These are phyloP conservation scores for Conus canariensis DNA, from an alignment of 2,888 invertebrate species.

Conservation along the genomic window DNA sequence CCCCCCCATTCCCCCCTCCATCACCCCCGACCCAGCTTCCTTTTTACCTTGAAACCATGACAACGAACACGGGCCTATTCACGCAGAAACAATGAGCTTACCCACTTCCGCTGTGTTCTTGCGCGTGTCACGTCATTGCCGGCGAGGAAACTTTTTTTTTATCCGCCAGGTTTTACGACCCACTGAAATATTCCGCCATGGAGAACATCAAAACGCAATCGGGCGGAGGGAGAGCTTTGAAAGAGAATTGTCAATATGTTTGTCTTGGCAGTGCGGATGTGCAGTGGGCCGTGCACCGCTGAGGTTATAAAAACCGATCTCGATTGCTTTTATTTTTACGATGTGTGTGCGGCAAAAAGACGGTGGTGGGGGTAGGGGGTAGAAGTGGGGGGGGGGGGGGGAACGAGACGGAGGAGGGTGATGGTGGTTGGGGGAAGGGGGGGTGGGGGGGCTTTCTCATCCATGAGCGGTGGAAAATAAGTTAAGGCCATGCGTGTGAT, in stretches of 20 bases:
- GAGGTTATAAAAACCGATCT: too few species aligned
- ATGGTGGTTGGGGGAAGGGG: background rate
- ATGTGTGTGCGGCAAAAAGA: too few species aligned
- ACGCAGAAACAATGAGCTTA: background rate
- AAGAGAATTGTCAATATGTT: background rate
- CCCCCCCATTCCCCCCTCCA: background rate
- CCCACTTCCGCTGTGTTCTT: background rate
- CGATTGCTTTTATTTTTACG: too few species aligned
- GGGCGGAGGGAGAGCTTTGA: background rate
- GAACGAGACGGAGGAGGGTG: background rate
- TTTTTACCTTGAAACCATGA: background rate
- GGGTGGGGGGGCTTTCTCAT: too few species aligned
- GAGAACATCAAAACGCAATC: background rate
- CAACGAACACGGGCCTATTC: background rate
- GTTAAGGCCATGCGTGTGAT: too few species aligned
- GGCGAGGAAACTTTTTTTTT: background rate
- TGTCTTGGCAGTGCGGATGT: background rate
- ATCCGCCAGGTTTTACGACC: background rate
- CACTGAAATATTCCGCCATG: slow-evolving; percentile 9
- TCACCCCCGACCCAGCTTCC: background rate
- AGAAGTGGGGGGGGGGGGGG: background rate
- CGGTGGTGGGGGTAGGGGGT: too few species aligned
- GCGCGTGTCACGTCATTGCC: background rate
- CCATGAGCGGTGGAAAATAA: too few species aligned
- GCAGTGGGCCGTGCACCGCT: too few species aligned